Percentiles rank a stretch among this genome's conserved stretches.
Evolutionary conservation across 2,888 invertebrate species (phyloP).

Genomic region (Pyralis farinalis): DNA sequence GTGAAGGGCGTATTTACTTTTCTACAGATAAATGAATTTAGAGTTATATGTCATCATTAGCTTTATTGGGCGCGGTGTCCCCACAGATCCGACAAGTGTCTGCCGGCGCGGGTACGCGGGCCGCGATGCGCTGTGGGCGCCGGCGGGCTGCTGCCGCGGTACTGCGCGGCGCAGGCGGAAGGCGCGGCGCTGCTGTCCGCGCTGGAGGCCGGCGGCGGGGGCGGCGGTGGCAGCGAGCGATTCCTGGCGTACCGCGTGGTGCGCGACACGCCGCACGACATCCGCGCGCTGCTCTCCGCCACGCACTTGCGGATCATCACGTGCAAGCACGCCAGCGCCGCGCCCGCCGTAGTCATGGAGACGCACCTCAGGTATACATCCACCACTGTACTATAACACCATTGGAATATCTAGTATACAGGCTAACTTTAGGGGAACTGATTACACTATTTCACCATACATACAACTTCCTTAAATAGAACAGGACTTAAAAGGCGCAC

Average conservation of each 20-base stretch:
- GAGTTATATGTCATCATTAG: no score
- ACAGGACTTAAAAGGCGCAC: no score
- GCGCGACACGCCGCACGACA: constrained; percentile 88
- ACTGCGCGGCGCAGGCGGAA: constrained; percentile 78
- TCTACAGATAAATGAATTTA: no score
- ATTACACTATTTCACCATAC: no score
- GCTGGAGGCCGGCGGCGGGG: constrained; percentile 86
- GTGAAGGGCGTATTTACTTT: no score
- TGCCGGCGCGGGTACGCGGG: constrained; percentile 85
- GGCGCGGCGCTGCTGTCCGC: constrained; percentile 85
- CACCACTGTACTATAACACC: no score
- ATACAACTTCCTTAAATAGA: no score
- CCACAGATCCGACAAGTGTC: constrained; percentile 85
- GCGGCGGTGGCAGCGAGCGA: constrained; percentile 90
- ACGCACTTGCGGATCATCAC: constrained; percentile 87
- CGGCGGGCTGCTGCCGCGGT: constrained; percentile 92
- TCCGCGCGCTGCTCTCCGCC: constrained; percentile 90
- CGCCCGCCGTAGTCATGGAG: constrained; percentile 82
- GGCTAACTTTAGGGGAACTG: no score
- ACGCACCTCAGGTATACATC: constrained; percentile 81
- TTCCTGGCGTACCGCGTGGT: constrained; percentile 92
- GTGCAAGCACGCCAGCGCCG: constrained; percentile 56
- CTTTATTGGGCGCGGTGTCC: no score
- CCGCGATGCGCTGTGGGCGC: constrained; percentile 88
- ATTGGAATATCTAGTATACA: no score